Base-by-base conservation (phyloP, 2,888 invertebrate genomes). In the Heliconius charithonia region DNA sequence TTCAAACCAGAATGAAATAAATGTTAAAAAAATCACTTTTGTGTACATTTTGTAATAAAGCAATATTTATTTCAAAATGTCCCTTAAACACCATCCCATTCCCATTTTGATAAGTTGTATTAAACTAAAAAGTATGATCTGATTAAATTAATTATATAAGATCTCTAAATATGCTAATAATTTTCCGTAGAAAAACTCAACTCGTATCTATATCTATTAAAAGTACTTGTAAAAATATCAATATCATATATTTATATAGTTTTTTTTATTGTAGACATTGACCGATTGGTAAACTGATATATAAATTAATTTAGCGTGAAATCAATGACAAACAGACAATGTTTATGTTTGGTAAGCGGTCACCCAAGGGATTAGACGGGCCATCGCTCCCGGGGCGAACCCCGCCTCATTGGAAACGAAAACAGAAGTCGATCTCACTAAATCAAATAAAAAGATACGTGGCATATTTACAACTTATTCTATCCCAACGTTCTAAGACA, bases 231-330 rank as follows among this genome's bases (percentile, higher is more conserved):
- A n/a, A 59, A 32, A 67, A 66, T 69, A 27, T 25, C 27, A 19
- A 16, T 51, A 37, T 32, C 12, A 56, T 71, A 29, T 71, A 71
- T 29, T 45, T 70, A 63, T 45, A 27, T 76, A 25, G 25, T 75
- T 65, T 25, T 79, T 16, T 65, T 29, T 29, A 29, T 29, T 29
- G 19, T 63, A 70, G 74, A 77, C 75, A 63, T 77, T 81, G 81
- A 80, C n/a, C n/a, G 84, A 84, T 83, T 77, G 81, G 85, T 83
- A 84, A 85, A 77, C 83, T 82, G 85, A 86, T 84, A 82, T 82
- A 82, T 91, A 92, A 94, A 92, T 93, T 92, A 95, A 94, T 95
- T 94, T 93, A 93, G 90, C 91, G 89, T 91, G 93, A 95, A 94
- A 95, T 93, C 93, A 93, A 92, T 90, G 91, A 90, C 90, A 93